Percentiles rank a stretch among this genome's conserved stretches.
phyloP scores from a whole-genome alignment of 2,113 vertebrate species.

The Etheostoma spectabile region DNA sequence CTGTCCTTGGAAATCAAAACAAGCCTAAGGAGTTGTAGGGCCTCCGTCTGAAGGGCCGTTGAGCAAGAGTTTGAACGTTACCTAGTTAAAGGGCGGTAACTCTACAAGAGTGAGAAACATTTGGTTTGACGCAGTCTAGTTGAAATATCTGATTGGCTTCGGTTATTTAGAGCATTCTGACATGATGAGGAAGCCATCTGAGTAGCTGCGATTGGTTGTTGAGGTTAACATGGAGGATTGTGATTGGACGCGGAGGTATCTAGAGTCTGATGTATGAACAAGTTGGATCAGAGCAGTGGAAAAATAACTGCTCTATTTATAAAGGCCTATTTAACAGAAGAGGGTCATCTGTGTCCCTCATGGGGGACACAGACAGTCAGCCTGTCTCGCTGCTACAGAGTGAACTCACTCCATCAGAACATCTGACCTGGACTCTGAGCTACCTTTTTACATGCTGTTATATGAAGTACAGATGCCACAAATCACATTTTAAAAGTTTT shows the following conservation, averaged over 20 bases:
- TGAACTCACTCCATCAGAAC: conserved; percentile 15
- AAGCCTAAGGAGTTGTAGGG: background rate
- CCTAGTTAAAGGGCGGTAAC: conserved; percentile 20
- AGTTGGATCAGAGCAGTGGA: conserved; percentile 68
- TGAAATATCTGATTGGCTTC: conserved; percentile 12
- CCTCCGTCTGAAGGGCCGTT: background rate
- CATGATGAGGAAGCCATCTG: conserved; percentile 14
- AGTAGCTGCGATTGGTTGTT: conserved; percentile 27
- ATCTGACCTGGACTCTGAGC: background rate
- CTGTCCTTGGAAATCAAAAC: background rate
- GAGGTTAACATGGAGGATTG: background rate
- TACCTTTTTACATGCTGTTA: background rate
- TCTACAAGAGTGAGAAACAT: background rate
- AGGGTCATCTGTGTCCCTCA: conserved; percentile 63
- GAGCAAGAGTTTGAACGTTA: background rate
- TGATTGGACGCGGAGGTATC: conserved; percentile 38
- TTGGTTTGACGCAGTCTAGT: background rate
- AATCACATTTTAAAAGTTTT: background rate
- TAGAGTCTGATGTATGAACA: conserved; percentile 13
- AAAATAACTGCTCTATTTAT: conserved; percentile 78
- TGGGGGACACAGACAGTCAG: conserved; percentile 17
- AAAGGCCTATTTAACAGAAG: conserved; percentile 71
- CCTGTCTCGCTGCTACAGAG: background rate
- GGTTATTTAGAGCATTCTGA: conserved; percentile 26
- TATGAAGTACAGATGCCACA: background rate